Conservation (phyloP, 2,113 vertebrate species). For the Nyctibius bracteatus region DNA sequence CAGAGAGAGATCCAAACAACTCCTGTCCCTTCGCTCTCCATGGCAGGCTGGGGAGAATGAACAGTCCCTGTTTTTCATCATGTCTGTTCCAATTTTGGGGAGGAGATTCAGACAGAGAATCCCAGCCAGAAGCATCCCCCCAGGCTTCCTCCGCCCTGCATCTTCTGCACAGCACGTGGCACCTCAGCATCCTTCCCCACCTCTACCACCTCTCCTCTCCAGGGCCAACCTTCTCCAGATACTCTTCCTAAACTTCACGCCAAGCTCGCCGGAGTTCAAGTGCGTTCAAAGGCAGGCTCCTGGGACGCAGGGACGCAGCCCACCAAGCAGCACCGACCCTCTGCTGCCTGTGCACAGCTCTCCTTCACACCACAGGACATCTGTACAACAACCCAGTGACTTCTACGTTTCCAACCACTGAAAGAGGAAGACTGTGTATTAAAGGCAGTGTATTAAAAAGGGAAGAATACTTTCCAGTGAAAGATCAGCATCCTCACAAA, state of each 20-base stretch:
- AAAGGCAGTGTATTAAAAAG: constrained; percentile 33
- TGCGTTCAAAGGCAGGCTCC: neutral
- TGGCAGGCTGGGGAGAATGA: accelerated
- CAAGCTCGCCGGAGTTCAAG: accelerated
- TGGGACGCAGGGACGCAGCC: neutral
- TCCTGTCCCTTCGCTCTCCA: neutral
- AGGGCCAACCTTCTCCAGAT: neutral
- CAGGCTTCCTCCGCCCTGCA: neutral
- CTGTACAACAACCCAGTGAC: neutral
- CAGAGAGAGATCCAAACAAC: neutral
- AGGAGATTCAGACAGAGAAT: neutral
- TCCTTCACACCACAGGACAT: neutral
- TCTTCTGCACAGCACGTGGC: neutral
- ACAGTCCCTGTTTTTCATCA: neutral
- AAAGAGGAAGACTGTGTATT: constrained; percentile 20
- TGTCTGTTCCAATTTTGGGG: neutral
- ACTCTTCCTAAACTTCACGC: neutral
- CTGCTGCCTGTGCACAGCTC: neutral
- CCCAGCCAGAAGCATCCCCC: neutral
- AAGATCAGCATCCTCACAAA: constrained; percentile 11
- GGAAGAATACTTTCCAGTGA: neutral
- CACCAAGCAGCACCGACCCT: neutral
- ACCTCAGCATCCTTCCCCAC: neutral
- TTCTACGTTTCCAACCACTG: neutral
- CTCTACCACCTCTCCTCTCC: neutral